phyloP scores from a whole-genome alignment of 2,113 vertebrate genomes.

The Grus americana region DNA sequence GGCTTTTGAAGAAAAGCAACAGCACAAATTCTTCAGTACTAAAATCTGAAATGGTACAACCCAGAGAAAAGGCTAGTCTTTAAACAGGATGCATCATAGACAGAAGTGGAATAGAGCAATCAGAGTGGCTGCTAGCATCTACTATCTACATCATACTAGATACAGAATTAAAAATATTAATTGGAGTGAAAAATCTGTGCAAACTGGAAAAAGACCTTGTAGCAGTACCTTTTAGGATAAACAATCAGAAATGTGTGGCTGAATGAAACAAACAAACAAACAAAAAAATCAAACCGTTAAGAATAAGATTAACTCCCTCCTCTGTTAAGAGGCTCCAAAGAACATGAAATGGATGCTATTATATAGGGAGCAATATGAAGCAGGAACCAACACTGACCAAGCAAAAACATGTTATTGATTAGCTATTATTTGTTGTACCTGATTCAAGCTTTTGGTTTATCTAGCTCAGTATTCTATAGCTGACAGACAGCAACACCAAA shows the following conservation, averaged over 20 bases:
- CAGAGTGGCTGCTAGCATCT: background rate
- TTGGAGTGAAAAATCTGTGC: background rate
- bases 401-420: background rate
- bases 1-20: background rate
- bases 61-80: background rate
- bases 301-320: background rate
- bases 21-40: background rate
- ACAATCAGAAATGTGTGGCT: background rate
- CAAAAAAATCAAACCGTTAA: background rate
- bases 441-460: background rate
- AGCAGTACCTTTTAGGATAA: background rate
- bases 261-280: background rate
- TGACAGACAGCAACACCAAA: background rate
- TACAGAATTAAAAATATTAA: background rate
- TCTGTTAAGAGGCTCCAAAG: background rate
- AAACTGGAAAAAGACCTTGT: background rate
- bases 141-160: background rate
- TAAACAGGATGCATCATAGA: background rate
- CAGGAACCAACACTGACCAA: background rate
- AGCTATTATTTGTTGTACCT: background rate
- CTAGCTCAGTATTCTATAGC: background rate
- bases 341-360: background rate
- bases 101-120: background rate
- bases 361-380: fast-evolving
- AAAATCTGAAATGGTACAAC: background rate